phyloP scores from a whole-genome alignment of 1,140 invertebrate species.

The Muscidifurax raptorellus region DNA sequence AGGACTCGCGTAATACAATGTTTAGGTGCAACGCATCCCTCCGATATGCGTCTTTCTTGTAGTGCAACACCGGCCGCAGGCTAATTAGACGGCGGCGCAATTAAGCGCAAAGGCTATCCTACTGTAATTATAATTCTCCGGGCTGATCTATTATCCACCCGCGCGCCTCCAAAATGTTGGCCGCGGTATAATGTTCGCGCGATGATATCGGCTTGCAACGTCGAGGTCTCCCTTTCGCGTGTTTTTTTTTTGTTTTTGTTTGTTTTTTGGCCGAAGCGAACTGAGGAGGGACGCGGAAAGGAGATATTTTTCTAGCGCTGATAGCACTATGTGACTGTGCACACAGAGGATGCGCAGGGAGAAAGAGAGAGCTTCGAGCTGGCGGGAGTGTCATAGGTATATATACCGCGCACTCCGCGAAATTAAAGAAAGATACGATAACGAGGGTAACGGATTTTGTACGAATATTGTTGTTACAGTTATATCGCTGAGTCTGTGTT shows the following conservation, averaged over 20 bases:
- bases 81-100: conserved; percentile 28
- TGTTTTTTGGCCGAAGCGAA: not conserved
- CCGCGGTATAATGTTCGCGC: not conserved
- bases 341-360: not conserved
- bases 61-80: no score
- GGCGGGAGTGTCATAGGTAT: not conserved
- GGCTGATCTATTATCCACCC: no score
- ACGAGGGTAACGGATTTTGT: conserved; percentile 22
- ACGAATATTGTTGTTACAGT: not conserved
- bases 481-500: not conserved
- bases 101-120: not conserved
- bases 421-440: conserved; percentile 29
- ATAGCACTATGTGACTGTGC: not conserved
- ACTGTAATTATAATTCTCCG: conserved; percentile 36
- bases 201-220: conserved; percentile 2
- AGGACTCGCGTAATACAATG: not conserved
- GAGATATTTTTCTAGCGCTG: conserved; percentile 21
- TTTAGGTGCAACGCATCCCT: no score
- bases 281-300: conserved; percentile 4
- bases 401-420: not conserved
- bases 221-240: not conserved
- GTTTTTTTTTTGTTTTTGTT: no score
- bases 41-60: no score
- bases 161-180: no score
- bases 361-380: not conserved